phyloP scores from a whole-genome alignment of 2,797 vertebrate genomes.

The Enteromius radiatus region DNA sequence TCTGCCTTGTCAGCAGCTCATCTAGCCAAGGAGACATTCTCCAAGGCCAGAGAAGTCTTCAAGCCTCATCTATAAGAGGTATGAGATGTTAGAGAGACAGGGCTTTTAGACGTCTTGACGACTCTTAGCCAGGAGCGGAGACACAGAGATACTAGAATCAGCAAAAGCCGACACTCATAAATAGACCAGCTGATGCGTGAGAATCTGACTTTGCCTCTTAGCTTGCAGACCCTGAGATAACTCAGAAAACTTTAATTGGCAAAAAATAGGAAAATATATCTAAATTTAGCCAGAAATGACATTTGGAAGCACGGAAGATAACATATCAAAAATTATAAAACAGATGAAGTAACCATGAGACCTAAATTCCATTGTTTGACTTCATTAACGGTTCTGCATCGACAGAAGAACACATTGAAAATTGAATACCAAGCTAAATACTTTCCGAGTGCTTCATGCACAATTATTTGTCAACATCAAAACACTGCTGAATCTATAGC shows the following conservation, averaged over 20 bases:
- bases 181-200: constrained; percentile 31
- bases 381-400: background rate
- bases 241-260: background rate
- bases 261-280: background rate
- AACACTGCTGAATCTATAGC: background rate
- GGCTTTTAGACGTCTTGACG: constrained; percentile 46
- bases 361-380: background rate
- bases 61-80: constrained; percentile 60
- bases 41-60: constrained; percentile 22
- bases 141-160: constrained; percentile 62
- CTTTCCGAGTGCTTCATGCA: background rate
- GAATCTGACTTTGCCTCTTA: constrained; percentile 18
- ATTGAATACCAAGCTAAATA: background rate
- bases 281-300: background rate
- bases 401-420: background rate
- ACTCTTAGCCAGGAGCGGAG: constrained; percentile 41
- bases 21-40: constrained; percentile 50
- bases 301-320: background rate
- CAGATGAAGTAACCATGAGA: background rate
- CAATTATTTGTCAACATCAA: background rate
- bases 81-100: constrained; percentile 38
- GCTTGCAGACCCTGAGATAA: background rate
- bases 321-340: background rate
- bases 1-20: constrained; percentile 72
- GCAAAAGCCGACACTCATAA: constrained; percentile 61